These are phyloP conservation scores for Tyria jacobaeae DNA, from an alignment of 2,888 invertebrate genomes.

Conservation along the genomic window DNA sequence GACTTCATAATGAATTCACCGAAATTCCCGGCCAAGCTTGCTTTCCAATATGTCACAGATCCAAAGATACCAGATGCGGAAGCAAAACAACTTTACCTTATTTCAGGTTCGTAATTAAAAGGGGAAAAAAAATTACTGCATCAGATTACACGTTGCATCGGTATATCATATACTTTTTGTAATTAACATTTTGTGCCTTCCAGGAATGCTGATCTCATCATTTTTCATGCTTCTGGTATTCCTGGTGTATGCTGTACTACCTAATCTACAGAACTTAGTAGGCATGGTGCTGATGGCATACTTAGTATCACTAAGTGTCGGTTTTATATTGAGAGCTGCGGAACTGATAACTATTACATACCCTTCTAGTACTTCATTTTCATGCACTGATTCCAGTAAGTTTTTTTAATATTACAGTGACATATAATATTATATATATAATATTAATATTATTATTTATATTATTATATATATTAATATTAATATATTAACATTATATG, in stretches of 20 bases:
- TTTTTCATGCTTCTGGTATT: constrained; percentile 90
- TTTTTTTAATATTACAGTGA: too few species aligned
- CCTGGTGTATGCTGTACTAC: constrained; percentile 89
- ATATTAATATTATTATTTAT: too few species aligned
- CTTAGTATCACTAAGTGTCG: constrained; percentile 87
- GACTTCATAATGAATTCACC: not conserved
- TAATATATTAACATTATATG: too few species aligned
- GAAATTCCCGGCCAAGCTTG: not conserved
- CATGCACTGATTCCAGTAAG: constrained; percentile 1
- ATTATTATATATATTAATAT: too few species aligned
- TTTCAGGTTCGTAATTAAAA: not conserved
- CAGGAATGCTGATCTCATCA: constrained; percentile 91
- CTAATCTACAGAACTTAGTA: constrained; percentile 90
- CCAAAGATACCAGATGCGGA: not conserved
- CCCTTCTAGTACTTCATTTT: not conserved
- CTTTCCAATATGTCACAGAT: not conserved
- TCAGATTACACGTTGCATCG: not conserved
- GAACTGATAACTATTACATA: not conserved
- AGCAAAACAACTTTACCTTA: not conserved
- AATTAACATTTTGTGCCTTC: constrained; percentile 8
- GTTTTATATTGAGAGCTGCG: constrained; percentile 71
- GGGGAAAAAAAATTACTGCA: too few species aligned
- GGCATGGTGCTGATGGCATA: constrained; percentile 91
- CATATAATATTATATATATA: too few species aligned
- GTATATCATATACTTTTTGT: not conserved